Evolutionary conservation across 2,888 invertebrate genomes (phyloP), one percentile per base, ranked within the genome.

Genomic region (Tenthredo distinguenda): DNA sequence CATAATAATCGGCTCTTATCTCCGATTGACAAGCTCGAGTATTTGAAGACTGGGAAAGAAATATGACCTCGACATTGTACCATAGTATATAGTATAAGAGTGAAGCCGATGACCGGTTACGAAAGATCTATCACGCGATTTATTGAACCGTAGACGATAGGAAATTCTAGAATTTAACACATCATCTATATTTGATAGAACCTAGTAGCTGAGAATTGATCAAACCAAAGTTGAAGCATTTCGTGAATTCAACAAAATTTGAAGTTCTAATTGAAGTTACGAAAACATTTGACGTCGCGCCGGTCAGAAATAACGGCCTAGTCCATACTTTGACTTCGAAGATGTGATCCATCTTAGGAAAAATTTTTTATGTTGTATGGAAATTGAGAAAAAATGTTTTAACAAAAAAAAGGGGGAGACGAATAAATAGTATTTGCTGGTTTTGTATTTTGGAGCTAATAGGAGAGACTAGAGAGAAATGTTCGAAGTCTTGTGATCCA

Each of bases 41-140:
- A 68, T 26, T 68, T 34, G 1, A 12, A 62, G 12, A 62, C 10
- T 10, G 1, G 12, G 21, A 68, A 18, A 34, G 26, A 68, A 68
- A 15, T 34, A 15, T 68, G 68, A 68, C 68, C 68, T 68, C 68
- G 68, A 68, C 68, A 68, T 26, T 34, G 68, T 34, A 26, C 68
- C 18, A 68, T 68, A 15, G 31, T 31, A 10, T 10, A 65, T 34
- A 21, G 9, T 47, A n/a, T 55, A 1, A 34, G 4, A 68, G 68
- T 62, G 34, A 34, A 34, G 15, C 7, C 68, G 68, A 68, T 68
- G 6, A 68, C 15, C 34, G 15, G 68, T 15, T 68, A 18, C 68
- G 34, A 26, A 62, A 62, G 10, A 26, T 62, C 12, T 21, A 62
- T 26, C 26, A 62, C 4, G 26, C 62, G 26, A 62, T 26, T 21